These are phyloP conservation scores for Lymantria monacha DNA, from an alignment of 2,888 invertebrate genomes.

Conservation along the genomic window DNA sequence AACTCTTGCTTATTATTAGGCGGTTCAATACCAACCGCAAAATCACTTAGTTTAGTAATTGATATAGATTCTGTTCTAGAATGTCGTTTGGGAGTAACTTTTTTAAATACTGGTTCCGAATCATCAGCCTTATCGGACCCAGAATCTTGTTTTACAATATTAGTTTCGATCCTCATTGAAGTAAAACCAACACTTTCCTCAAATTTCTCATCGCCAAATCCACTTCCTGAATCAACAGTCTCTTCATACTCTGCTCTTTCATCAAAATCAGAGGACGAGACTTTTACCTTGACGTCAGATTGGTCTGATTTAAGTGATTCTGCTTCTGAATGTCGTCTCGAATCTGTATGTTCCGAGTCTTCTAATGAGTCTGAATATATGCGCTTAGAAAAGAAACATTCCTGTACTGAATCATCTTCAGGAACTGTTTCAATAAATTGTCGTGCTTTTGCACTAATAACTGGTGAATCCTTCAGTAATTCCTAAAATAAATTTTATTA, in stretches of 20 bases:
- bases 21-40: conserved; percentile 54
- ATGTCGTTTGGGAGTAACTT: conserved; percentile 73
- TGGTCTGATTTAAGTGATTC: conserved; percentile 78
- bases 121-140: conserved; percentile 61
- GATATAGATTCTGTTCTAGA: conserved; percentile 75
- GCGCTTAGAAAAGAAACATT: conserved; percentile 79
- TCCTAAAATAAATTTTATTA: conserved; percentile 35
- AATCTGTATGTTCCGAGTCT: conserved; percentile 78
- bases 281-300: conserved; percentile 72
- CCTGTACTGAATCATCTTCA: conserved; percentile 79
- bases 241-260: conserved; percentile 77
- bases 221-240: conserved; percentile 74
- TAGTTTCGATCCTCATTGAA: conserved; percentile 64
- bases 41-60: conserved; percentile 68
- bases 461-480: conserved; percentile 72
- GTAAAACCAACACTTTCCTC: conserved; percentile 75
- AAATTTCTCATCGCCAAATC: conserved; percentile 76
- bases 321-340: conserved; percentile 76
- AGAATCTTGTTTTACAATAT: conserved; percentile 63
- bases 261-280: conserved; percentile 77
- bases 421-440: conserved; percentile 81
- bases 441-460: conserved; percentile 77
- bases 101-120: conserved; percentile 66
- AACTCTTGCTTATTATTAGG: conserved; percentile 66
- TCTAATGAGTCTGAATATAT: conserved; percentile 79